Conservation (phyloP, 2,888 invertebrate genomes). For the Drosophila koepferae region DNA sequence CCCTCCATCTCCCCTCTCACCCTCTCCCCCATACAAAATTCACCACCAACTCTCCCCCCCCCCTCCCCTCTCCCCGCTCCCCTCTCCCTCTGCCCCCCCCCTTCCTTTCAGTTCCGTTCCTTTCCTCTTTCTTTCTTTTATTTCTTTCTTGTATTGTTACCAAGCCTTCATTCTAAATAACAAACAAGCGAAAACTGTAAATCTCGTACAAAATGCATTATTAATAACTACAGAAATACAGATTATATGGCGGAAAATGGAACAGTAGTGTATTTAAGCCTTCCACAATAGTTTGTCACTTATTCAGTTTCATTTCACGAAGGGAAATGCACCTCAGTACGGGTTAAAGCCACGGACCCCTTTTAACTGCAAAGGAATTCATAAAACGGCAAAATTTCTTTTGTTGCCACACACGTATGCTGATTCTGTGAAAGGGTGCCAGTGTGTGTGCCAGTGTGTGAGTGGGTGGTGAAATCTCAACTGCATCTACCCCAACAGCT, state of each 20-base stretch:
- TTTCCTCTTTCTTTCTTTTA: too few relatives aligned
- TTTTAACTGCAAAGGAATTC: constrained; percentile 59
- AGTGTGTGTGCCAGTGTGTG: not conserved
- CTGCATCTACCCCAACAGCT: constrained; percentile 28
- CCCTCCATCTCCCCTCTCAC: too few relatives aligned
- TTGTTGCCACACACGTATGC: constrained; percentile 60
- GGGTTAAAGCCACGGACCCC: constrained; percentile 39
- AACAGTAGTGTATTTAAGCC: constrained; percentile 13
- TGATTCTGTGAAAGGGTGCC: constrained; percentile 15
- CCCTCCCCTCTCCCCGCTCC: too few relatives aligned
- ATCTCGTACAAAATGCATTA: not conserved
- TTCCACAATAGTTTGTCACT: not conserved
- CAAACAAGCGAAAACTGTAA: too few relatives aligned
- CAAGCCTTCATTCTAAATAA: too few relatives aligned
- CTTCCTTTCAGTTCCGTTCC: too few relatives aligned
- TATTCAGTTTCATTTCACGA: constrained; percentile 28
- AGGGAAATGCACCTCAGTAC: constrained; percentile 31
- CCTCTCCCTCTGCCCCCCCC: too few relatives aligned
- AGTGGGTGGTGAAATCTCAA: not conserved
- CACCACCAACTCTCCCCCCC: too few relatives aligned
- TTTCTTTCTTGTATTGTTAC: too few relatives aligned
- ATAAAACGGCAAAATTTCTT: constrained; percentile 72
- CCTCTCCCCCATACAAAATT: too few relatives aligned
- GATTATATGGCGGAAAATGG: not conserved
- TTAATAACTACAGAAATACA: not conserved